Evolutionary conservation across 2,888 invertebrate species (phyloP).

Genomic region (Torymus texanus): DNA sequence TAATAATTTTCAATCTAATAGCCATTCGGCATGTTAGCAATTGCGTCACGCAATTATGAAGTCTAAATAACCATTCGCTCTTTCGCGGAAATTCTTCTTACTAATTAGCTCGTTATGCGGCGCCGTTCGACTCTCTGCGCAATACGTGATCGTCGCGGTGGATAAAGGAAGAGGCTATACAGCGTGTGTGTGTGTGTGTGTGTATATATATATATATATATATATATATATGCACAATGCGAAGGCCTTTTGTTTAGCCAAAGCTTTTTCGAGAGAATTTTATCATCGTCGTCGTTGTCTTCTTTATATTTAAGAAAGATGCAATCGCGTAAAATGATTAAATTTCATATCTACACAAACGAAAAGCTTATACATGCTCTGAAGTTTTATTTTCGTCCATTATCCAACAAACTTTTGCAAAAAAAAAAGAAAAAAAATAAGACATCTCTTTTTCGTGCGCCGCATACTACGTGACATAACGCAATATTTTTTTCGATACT

Average conservation of each 20-base stretch:
- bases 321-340: no score
- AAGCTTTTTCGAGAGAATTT: not conserved
- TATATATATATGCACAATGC: no score
- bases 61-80: conserved; percentile 34
- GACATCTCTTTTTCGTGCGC: no score
- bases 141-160: conserved; percentile 17
- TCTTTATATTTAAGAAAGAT: no score
- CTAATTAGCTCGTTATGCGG: conserved; percentile 46
- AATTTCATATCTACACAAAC: no score
- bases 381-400: no score
- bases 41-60: conserved; percentile 48
- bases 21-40: not conserved
- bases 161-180: conserved; percentile 9
- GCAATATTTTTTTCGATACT: conserved; percentile 26
- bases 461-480: not conserved
- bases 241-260: not conserved
- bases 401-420: no score
- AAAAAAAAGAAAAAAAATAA: no score
- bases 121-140: conserved; percentile 37
- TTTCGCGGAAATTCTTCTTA: conserved; percentile 51
- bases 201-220: no score
- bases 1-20: conserved; percentile 49
- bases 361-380: no score
- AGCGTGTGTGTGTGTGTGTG: no score
- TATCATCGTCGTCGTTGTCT: no score